Evolutionary conservation across 2,888 invertebrate species (phyloP), one percentile per base, ranked within the genome.

Genomic region (Adelphocoris suturalis): DNA sequence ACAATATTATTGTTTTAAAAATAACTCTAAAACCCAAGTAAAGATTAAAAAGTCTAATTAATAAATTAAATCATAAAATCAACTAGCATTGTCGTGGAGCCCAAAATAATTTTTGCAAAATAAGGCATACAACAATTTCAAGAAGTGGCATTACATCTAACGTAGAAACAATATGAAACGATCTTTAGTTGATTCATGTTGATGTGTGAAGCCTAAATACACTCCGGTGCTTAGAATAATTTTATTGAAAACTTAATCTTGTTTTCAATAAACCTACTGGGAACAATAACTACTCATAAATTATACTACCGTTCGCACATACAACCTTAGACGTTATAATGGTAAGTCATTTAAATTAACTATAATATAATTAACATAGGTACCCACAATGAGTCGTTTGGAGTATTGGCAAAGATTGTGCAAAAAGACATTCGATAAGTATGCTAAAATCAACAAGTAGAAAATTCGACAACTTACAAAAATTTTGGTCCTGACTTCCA

Each of bases 401-500:
- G 57, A 57, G 57, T 57, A 57, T n/a, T 68, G 68, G 27, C 68
- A 23, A 27, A 68, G 0, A 68, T 16, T 23, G 68, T 68, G 68
- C 68, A 68, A 68, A 68, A 68, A 68, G 19, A 68, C 68, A 23
- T 12, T 27, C 19, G 27, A 23, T 23, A 68, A 68, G 7, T 2
- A 37, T 37, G 68, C 68, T 68, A 68, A 68, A 68, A 23, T 68
- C 68, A 68, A 68, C 23, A 27, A 23, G 68, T 68, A 68, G 68
- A 68, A 78, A 78, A 46, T 46, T 46, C 13, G 82, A 5, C 13
- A 82, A 82, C 52, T 16, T 47, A 82, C 52, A 82, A 47, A 82
- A 52, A 82, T 82, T 52, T 82, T 82, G 82, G 82, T 82, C 82
- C 82, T 82, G 82, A 82, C 82, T 27, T 82, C 47, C 47, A 52